A percentile compares a stretch with the other conserved stretches of the same genome.
Conservation (phyloP, 2,113 vertebrate species). For the Oxygymnocypris stewartii region DNA sequence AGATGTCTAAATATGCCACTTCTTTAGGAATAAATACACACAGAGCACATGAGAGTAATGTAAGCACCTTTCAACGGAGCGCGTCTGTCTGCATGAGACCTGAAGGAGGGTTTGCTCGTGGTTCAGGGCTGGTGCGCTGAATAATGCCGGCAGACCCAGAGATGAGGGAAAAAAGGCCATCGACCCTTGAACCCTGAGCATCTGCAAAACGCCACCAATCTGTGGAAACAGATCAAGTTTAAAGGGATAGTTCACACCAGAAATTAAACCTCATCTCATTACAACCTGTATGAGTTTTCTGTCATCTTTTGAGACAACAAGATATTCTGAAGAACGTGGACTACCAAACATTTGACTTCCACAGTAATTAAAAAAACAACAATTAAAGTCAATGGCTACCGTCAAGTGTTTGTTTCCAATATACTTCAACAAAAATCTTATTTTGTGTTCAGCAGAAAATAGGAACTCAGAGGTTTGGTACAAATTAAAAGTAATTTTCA, state of each 20-base stretch:
- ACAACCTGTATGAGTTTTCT: not conserved
- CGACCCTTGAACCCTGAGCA: constrained; percentile 73
- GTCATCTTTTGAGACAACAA: not conserved
- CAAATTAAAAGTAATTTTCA: constrained; percentile 44
- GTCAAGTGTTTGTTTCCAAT: too few species aligned
- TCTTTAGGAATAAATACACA: not conserved
- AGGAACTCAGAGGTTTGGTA: too few species aligned
- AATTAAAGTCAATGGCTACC: too few species aligned
- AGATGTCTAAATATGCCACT: not conserved
- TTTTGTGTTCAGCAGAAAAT: too few species aligned
- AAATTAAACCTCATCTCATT: not conserved
- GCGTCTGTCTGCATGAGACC: constrained; percentile 72
- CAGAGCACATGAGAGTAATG: not conserved
- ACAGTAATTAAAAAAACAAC: too few species aligned
- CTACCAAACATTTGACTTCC: not conserved
- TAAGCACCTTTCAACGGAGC: constrained; percentile 76
- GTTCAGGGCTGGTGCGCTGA: constrained; percentile 81
- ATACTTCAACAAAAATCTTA: too few species aligned
- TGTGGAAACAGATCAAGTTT: constrained; percentile 53
- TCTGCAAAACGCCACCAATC: constrained; percentile 91
- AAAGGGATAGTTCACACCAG: not conserved
- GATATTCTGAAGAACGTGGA: not conserved
- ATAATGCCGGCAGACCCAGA: constrained; percentile 86
- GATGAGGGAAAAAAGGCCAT: constrained; percentile 83
- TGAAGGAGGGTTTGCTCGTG: constrained; percentile 79